Evolutionary conservation across 2,113 vertebrate genomes (phyloP).

Genomic region (Amphiprion percula): DNA sequence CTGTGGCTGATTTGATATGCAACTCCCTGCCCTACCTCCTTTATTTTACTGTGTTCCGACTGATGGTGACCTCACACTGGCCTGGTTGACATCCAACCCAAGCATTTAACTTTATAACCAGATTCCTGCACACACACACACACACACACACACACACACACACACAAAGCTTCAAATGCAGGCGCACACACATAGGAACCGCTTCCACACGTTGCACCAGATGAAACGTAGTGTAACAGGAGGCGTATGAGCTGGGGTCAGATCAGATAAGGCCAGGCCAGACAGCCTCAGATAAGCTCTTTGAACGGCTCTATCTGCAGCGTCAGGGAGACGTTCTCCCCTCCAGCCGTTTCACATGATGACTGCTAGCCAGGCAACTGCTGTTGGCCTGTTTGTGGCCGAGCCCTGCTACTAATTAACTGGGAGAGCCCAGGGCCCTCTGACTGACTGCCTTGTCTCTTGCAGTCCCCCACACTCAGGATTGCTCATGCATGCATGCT

Average conservation of each 20-base stretch:
- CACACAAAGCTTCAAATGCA: not conserved
- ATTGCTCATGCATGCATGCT: conserved; percentile 79
- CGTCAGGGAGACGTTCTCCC: conserved; percentile 74
- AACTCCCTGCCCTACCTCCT: not conserved
- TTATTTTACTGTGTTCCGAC: conserved; percentile 46
- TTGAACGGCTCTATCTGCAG: conserved; percentile 83
- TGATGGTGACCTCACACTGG: conserved; percentile 68
- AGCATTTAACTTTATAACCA: conserved; percentile 64
- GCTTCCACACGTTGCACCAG: conserved; percentile 51
- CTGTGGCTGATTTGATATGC: conserved; percentile 63
- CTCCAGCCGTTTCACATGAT: conserved; percentile 78
- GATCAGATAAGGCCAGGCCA: conserved; percentile 82
- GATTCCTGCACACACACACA: conserved; percentile 37
- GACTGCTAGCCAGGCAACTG: conserved; percentile 61
- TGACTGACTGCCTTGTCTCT: conserved; percentile 78
- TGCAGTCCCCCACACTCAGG: conserved; percentile 54
- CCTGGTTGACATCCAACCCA: conserved; percentile 66
- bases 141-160: conserved; percentile 1
- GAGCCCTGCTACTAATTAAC: conserved; percentile 80
- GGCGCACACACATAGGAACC: conserved; percentile 22
- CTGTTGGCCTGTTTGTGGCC: conserved; percentile 75
- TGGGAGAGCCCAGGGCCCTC: conserved; percentile 71
- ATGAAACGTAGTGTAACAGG: conserved; percentile 71
- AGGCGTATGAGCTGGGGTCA: conserved; percentile 76
- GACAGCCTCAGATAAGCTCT: conserved; percentile 80